Evolutionary conservation across 2,888 invertebrate species (phyloP), one percentile per base, ranked within the genome.

Genomic region (Sisyra terminalis): DNA sequence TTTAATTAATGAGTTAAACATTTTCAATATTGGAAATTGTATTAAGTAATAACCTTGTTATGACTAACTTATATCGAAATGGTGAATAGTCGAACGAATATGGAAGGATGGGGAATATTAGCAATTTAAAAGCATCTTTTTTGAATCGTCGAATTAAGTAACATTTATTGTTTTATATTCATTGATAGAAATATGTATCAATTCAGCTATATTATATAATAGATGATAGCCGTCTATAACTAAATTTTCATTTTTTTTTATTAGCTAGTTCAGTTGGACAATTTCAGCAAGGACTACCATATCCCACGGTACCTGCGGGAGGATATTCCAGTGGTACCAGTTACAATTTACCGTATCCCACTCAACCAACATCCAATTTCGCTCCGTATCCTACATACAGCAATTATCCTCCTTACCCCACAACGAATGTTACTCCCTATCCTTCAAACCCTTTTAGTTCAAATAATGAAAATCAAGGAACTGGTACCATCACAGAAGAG

Each of bases 401-500:
- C 24, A 24, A 24, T 24, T 24, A 5, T 24, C 24, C 24, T 42
- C 69, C 71, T 10, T 75, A 71, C 54, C 72, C 75, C 15, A 65
- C 63, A 37, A 68, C 58, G n/a, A n/a, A n/a, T 42, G 57, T 57
- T 55, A 40, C 48, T 10, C 11, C 14, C 7, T 15, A 16, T 11
- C 15, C 17, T 10, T 10, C 37, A 37, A 37, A 15, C 4, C 18
- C 37, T 16, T 37, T 17, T 18, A 17, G 37, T 10, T 18, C 37
- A 39, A 58, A 58, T 55, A 68, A 69, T 42, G 69, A 73, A 44
- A 68, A 63, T 29, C 18, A 14, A 13, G 17, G 29, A 17, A 60
- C 69, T 13, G 85, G 86, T 14, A 89, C 89, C n/a, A 90, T 93
- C 45, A 85, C 92, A 39, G 90, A 94, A 53, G 92, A 94, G 57